Evolutionary conservation across 2,888 invertebrate genomes (phyloP), one percentile per base, ranked within the genome.

Genomic region (Cyaniris semiargus): DNA sequence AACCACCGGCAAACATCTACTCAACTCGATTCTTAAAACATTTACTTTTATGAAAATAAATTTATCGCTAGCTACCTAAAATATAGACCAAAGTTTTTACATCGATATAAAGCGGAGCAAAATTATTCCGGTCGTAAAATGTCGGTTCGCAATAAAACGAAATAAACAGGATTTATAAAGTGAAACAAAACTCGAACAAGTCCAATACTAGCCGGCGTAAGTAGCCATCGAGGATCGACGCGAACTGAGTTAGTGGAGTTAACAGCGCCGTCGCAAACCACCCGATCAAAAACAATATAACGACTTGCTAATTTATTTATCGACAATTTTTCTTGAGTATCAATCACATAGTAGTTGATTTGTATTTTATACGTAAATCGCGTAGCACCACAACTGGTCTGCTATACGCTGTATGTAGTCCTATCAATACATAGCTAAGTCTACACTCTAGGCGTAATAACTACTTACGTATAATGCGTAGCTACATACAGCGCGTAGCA

Each of bases 81-180:
- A 53, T 18, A 53, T 18, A 15, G 5, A 3, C 53, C 18, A 53
- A 53, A 53, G 3, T 53, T 53, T 15, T 53, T 7, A 58, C 58
- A 23, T 60, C 60, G 10, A 60, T 23, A 60, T 60, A 21, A n/a
- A 58, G 60, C 4, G 60, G 3, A 60, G 23, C 23, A 60, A 60
- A 60, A 60, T 60, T 60, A 60, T 60, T 60, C 60, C 60, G 60
- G 23, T 60, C 60, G 60, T 60, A 60, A 60, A 60, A 60, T 60
- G 1, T 60, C 23, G 60, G 23, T 23, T 60, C 21, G 60, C 60
- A 60, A 60, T 60, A 60, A 60, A 60, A 60, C 23, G 60, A 60
- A 60, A 60, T 60, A 60, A 60, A 60, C 60, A 23, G 23, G 60
- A 60, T 60, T 60, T 60, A 60, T 60, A 60, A 60, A 60, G 23